phyloP scores from a whole-genome alignment of 2,113 vertebrate genomes.

The Ophiodon elongatus region DNA sequence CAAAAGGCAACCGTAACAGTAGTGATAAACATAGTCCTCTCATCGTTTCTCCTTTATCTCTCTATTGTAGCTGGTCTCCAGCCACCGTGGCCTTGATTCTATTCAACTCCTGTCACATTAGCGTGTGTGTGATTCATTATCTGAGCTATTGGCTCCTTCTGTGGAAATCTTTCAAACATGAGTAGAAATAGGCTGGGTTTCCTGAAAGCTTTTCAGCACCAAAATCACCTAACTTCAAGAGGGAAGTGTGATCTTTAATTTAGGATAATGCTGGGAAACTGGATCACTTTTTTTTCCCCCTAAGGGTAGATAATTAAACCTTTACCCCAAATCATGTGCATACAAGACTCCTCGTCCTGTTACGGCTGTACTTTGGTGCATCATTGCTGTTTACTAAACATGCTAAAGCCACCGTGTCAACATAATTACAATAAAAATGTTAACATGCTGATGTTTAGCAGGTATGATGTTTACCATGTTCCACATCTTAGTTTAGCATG shows the following conservation, averaged over 20 bases:
- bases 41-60: slow-evolving; percentile 27
- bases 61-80: slow-evolving; percentile 22
- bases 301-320: slow-evolving; percentile 20
- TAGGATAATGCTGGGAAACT: background rate
- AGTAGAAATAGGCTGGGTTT: slow-evolving; percentile 40
- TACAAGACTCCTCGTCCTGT: background rate
- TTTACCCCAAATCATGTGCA: background rate
- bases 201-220: slow-evolving; percentile 28
- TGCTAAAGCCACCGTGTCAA: background rate
- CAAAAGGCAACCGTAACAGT: slow-evolving; percentile 42
- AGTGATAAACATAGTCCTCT: slow-evolving; percentile 29
- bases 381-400: background rate
- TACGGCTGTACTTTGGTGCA: background rate
- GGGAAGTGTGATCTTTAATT: slow-evolving; percentile 15
- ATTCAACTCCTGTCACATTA: slow-evolving; percentile 52
- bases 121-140: slow-evolving; percentile 43
- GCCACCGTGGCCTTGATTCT: slow-evolving; percentile 35
- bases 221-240: slow-evolving; percentile 7
- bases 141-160: slow-evolving; percentile 21
- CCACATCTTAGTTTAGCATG: background rate
- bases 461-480: background rate
- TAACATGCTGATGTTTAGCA: background rate
- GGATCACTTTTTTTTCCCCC: slow-evolving; percentile 2
- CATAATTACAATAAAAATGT: background rate
- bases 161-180: slow-evolving; percentile 43